A percentile compares a stretch with the other conserved stretches of the same genome.
Conservation (phyloP, 2,888 invertebrate species). For the Corbicula japonica region DNA sequence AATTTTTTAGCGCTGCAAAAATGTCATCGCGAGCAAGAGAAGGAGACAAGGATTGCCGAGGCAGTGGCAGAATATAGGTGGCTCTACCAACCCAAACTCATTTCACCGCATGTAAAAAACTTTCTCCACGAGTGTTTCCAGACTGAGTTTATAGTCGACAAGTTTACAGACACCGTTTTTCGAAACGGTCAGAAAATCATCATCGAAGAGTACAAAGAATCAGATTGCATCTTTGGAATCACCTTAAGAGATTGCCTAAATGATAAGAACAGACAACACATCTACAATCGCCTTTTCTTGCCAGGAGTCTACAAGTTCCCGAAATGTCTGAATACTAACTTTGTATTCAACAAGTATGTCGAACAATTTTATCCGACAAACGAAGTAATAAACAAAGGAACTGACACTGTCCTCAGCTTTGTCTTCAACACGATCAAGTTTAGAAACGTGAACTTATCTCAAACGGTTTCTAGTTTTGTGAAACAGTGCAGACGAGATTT, state of each 20-base stretch:
- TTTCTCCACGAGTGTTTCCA: conserved; percentile 19
- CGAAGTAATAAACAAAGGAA: conserved; percentile 2
- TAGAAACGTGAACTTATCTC: conserved; percentile 8
- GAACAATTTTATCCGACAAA: conserved; percentile 20
- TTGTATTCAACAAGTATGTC: conserved; percentile 14
- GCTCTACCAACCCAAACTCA: conserved; percentile 24
- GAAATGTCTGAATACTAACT: neutral
- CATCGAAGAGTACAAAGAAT: neutral
- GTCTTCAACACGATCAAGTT: conserved; percentile 16
- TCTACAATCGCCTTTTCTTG: conserved; percentile 4
- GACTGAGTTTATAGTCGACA: conserved; percentile 2
- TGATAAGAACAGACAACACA: conserved; percentile 11
- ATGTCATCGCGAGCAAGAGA: conserved; percentile 12
- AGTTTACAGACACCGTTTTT: neutral
- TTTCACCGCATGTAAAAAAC: conserved; percentile 11
- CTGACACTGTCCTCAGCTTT: conserved; percentile 10
- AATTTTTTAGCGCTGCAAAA: conserved; percentile 15
- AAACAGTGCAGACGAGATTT: conserved; percentile 3
- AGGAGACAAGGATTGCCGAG: neutral
- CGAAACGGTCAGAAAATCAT: neutral
- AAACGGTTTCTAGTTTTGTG: conserved; percentile 5
- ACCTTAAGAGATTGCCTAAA: neutral
- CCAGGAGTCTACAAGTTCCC: conserved; percentile 11
- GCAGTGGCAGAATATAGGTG: conserved; percentile 13
- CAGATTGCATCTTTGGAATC: conserved; percentile 23